phyloP scores from a whole-genome alignment of 2,113 vertebrate species.

The Tenrec ecaudatus region DNA sequence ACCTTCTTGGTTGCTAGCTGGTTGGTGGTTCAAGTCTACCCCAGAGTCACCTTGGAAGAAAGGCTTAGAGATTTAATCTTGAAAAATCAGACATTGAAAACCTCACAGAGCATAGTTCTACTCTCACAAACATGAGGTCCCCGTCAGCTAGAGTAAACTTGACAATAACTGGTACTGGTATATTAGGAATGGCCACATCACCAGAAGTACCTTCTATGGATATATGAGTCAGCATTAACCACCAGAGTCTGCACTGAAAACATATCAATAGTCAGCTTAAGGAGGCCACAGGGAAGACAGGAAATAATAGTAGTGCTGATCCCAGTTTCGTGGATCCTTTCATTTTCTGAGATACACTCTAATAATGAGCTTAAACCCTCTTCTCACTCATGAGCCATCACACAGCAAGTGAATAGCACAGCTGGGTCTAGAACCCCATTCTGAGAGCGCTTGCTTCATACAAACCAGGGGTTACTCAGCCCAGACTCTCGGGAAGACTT shows the following conservation, averaged over 20 bases:
- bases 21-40: background rate
- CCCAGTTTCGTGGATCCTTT: background rate
- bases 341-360: background rate
- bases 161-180: background rate
- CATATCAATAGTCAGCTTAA: background rate
- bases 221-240: background rate
- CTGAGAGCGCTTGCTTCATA: background rate
- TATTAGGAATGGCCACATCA: background rate
- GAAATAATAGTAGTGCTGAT: background rate
- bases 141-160: too few species aligned
- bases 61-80: background rate
- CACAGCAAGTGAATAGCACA: background rate
- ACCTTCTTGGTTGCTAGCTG: background rate
- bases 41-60: background rate
- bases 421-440: background rate
- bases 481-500: accelerated
- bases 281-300: background rate
- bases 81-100: background rate
- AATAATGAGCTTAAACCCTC: background rate
- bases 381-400: background rate
- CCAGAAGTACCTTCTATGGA: background rate
- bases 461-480: background rate
- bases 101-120: background rate
- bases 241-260: background rate
- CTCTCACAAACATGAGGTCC: background rate